A percentile compares a stretch with the other conserved stretches of the same genome.
phyloP scores from a whole-genome alignment of 2,888 invertebrate species.

The Eledona agricola region DNA sequence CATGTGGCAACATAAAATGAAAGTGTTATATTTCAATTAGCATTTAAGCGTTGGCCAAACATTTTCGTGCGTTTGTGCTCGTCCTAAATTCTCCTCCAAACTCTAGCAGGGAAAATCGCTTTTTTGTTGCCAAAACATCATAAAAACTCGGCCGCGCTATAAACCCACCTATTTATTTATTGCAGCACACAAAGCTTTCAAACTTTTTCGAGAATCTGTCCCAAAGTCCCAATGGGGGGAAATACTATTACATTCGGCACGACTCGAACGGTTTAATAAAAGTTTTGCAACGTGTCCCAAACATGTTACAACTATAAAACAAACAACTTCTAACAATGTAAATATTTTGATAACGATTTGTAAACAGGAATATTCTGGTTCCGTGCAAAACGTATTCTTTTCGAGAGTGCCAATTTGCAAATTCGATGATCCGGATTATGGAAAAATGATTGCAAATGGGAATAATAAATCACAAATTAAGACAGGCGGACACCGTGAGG shows the following conservation, averaged over 20 bases:
- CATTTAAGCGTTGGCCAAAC: conserved; percentile 42
- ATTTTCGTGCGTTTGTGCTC: conserved; percentile 24
- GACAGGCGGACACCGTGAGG: conserved; percentile 30
- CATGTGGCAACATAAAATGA: conserved; percentile 51
- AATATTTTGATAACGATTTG: conserved; percentile 29
- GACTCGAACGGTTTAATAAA: conserved; percentile 16
- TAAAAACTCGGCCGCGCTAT: no score
- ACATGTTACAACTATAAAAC: conserved; percentile 20
- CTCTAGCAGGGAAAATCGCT: no score
- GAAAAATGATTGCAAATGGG: background rate
- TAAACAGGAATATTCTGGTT: conserved; percentile 23
- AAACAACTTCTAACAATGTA: conserved; percentile 32
- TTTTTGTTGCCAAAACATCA: no score
- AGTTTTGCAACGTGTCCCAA: conserved; percentile 20
- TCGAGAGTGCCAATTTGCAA: background rate
- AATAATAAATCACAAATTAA: conserved; percentile 6
- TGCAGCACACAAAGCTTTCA: no score
- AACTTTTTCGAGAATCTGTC: no score
- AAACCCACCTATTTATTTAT: no score
- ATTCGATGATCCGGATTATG: background rate
- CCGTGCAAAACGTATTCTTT: conserved; percentile 14
- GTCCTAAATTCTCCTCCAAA: conserved; percentile 10
- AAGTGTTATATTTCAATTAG: conserved; percentile 49
- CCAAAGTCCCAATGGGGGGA: no score
- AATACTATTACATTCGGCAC: conserved; percentile 18